These are phyloP conservation scores for Poeciliopsis infans DNA, from an alignment of 2,797 vertebrate genomes.

Conservation along the genomic window DNA sequence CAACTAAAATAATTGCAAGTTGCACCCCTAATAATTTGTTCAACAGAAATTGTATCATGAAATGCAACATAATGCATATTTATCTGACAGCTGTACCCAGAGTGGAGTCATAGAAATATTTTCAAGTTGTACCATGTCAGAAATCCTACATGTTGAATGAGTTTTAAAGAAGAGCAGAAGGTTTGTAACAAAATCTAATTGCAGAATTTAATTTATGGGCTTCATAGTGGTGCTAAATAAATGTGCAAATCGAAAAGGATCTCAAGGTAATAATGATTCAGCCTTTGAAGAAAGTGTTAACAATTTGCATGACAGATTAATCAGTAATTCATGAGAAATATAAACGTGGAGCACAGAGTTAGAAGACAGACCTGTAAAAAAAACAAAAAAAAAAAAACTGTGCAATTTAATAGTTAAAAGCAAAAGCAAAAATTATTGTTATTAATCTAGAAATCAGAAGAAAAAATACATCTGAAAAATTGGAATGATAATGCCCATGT, in stretches of 20 bases:
- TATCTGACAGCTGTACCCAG: conserved; percentile 1
- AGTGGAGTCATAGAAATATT: background rate
- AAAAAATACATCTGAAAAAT: conserved; percentile 3
- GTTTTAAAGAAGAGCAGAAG: conserved; percentile 9
- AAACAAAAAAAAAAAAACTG: background rate
- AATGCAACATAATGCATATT: background rate
- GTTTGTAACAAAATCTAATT: background rate
- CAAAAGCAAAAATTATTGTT: background rate
- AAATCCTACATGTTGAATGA: background rate
- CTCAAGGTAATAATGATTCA: background rate
- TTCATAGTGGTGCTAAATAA: conserved; percentile 1
- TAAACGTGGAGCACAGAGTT: background rate
- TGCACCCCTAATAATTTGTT: background rate
- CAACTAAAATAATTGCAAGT: too few species aligned
- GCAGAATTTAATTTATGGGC: background rate
- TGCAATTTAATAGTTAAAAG: background rate
- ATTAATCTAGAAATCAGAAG: background rate
- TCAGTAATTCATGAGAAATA: background rate
- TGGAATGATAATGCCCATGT: conserved; percentile 13
- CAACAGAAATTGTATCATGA: background rate
- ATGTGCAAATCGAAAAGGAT: background rate
- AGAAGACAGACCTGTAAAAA: background rate
- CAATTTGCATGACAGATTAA: background rate
- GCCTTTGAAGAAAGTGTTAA: background rate
- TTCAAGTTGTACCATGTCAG: too few species aligned